Evolutionary conservation across 64 coral and sea anemone genomes (phyloP).

Genomic region (Stichodactyla mertensii): DNA sequence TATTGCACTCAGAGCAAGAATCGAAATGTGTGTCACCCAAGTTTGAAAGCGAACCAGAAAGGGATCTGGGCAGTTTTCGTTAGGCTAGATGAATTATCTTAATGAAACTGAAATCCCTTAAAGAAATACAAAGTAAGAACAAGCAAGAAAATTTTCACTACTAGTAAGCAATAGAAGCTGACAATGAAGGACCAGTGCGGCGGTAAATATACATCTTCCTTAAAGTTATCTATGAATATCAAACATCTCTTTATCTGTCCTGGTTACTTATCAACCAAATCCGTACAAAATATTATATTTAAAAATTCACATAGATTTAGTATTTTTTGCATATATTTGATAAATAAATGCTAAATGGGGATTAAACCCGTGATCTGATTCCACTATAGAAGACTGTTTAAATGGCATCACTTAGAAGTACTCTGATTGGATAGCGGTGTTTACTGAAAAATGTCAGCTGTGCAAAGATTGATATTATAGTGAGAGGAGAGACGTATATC

Average conservation of each 20-base stretch:
- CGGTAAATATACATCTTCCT: background rate
- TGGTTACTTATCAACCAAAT: background rate
- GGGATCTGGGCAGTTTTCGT: no score
- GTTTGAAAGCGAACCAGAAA: no score
- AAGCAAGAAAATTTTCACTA: no score
- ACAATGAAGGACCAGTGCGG: no score
- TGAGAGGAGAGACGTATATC: background rate
- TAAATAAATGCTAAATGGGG: background rate
- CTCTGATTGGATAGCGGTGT: conserved; percentile 11
- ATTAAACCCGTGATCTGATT: background rate
- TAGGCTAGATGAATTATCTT: no score
- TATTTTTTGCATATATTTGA: background rate
- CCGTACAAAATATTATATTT: background rate
- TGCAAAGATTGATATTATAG: background rate
- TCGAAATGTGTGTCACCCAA: no score
- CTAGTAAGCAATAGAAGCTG: no score
- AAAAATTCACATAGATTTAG: background rate
- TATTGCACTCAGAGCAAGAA: no score
- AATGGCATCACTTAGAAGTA: background rate
- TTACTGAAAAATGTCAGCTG: conserved; percentile 6
- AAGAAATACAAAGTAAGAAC: no score
- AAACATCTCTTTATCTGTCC: background rate
- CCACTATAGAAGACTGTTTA: background rate
- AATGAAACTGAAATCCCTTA: no score
- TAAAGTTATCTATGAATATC: background rate